Evolutionary conservation across 2,113 vertebrate species (phyloP).

Genomic region (Columbina picui): DNA sequence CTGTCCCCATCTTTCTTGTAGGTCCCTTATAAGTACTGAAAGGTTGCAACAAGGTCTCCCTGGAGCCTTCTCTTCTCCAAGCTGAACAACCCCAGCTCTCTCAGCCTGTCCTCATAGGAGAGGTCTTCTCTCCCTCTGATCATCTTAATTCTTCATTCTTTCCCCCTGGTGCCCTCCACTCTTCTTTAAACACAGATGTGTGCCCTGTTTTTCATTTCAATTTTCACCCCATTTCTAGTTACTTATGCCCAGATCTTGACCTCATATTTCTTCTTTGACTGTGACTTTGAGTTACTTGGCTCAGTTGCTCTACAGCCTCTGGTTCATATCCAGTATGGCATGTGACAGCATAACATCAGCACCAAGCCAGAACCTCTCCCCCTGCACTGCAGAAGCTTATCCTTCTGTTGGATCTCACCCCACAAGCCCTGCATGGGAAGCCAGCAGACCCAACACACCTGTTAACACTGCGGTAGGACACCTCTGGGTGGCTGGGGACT

Average conservation of each 20-base stretch:
- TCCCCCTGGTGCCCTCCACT: neutral
- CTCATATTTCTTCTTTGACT: neutral
- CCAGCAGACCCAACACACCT: neutral
- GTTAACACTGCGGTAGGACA: neutral
- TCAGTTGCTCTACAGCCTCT: neutral
- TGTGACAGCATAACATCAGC: neutral
- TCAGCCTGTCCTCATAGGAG: too few relatives aligned
- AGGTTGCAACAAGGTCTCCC: too few relatives aligned
- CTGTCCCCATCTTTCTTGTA: too few relatives aligned
- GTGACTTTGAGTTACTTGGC: neutral
- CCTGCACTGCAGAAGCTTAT: neutral
- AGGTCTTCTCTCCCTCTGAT: too few relatives aligned
- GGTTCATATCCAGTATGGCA: neutral
- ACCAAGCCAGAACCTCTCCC: neutral
- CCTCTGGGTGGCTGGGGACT: neutral
- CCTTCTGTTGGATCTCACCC: neutral
- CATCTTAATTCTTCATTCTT: neutral
- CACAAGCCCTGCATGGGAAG: rapidly evolving
- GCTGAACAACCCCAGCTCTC: too few relatives aligned
- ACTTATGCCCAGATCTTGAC: neutral
- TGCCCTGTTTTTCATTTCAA: neutral
- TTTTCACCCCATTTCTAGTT: neutral
- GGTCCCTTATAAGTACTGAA: too few relatives aligned
- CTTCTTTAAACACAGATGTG: neutral
- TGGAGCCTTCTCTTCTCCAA: too few relatives aligned